These are phyloP conservation scores for Pseudococcus viburni DNA, from an alignment of 2,888 invertebrate genomes.

Conservation along the genomic window DNA sequence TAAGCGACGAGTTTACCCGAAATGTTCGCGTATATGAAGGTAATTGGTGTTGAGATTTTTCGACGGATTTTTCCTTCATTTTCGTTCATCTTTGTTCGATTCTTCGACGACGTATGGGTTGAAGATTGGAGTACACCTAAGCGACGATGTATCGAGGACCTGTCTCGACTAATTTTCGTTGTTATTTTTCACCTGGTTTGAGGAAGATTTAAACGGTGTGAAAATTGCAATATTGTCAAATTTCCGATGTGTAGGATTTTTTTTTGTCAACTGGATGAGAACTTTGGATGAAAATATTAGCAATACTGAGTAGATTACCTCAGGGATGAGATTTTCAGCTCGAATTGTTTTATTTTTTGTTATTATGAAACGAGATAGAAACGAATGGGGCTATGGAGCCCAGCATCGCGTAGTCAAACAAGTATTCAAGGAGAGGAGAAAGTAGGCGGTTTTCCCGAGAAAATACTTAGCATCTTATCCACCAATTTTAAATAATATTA, in stretches of 20 bases:
- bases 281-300: not conserved
- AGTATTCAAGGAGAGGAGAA: too few relatives aligned
- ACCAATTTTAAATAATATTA: too few relatives aligned
- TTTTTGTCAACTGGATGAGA: not conserved
- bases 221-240: not conserved
- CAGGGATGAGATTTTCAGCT: not conserved
- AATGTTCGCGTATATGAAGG: not conserved
- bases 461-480: too few relatives aligned
- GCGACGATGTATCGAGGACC: not conserved
- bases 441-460: too few relatives aligned
- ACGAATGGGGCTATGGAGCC: too few relatives aligned
- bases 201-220: not conserved
- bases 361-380: not conserved
- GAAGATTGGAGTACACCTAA: not conserved
- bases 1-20: not conserved
- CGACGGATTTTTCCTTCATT: not conserved
- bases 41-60: conserved; percentile 27
- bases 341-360: not conserved
- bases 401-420: too few relatives aligned
- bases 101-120: not conserved
- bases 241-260: not conserved
- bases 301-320: not conserved
- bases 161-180: not conserved
- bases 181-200: not conserved
- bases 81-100: not conserved